Conservation (phyloP, 2,888 invertebrate genomes). For the Perithous albicinctus region DNA sequence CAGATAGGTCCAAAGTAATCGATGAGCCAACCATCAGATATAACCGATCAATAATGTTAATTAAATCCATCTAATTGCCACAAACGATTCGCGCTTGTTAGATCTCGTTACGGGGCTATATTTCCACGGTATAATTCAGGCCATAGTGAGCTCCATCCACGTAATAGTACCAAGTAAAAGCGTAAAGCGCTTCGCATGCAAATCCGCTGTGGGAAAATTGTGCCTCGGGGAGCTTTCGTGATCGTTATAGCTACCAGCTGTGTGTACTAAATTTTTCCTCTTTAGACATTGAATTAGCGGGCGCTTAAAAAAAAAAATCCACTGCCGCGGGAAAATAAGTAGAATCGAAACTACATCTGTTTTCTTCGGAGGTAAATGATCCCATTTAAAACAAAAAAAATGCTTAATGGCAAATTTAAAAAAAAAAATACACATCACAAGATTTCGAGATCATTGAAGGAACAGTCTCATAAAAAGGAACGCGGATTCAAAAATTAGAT, state of each 20-base stretch:
- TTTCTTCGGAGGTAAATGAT: not conserved
- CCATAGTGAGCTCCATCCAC: not conserved
- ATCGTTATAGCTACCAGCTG: conserved; percentile 15
- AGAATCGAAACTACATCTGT: not conserved
- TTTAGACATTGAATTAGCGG: not conserved
- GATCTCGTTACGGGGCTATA: not conserved
- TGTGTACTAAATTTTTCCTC: not conserved
- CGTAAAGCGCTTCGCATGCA: conserved; percentile 16
- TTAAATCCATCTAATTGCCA: conserved; percentile 34
- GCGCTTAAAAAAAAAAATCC: no score
- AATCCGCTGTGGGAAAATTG: conserved; percentile 25
- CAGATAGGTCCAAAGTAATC: not conserved
- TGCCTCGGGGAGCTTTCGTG: conserved; percentile 17
- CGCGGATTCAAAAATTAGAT: no score
- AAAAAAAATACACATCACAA: no score
- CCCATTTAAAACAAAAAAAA: no score
- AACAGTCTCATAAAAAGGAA: no score
- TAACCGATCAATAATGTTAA: conserved; percentile 22
- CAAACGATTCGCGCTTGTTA: conserved; percentile 22
- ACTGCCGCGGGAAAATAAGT: not conserved
- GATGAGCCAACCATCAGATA: not conserved
- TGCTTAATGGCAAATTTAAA: no score
- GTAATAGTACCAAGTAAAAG: conserved; percentile 20
- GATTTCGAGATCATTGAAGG: no score
- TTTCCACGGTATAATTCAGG: conserved; percentile 24